Evolutionary conservation across 2,888 invertebrate genomes (phyloP), one percentile per base, ranked within the genome.

Genomic region (Bembecia ichneumoniformis): DNA sequence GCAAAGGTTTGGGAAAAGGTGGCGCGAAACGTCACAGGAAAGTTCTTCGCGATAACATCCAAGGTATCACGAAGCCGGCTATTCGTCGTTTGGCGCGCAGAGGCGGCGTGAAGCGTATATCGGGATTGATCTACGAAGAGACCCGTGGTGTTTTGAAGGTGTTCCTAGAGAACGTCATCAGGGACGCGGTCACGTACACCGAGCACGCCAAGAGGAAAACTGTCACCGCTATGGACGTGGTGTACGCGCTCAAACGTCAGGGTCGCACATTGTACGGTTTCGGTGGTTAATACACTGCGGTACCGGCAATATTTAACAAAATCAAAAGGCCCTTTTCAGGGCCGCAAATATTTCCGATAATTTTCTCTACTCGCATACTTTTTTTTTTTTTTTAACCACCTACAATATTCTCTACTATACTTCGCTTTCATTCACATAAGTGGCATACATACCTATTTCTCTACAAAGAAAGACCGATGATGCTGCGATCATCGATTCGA

Each of bases 131-230:
- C 54, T 94, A 94, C 71, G 94, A 95, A 72, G 94, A 94, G 73
- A 94, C 93, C 11, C 89, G 94, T 43, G 93, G 93, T 40, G 93
- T 94, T 0, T 70, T 94, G 20, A 94, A 94, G 68, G 91, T 94
- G 0, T 96, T 96, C 71, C 87, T 96, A 52, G 94, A 94, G 71
- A 94, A 94, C 70, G 94, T 95, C 0, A 94, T 95, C 60, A 89
- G 93, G 44, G 94, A 94, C 68, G 94, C 94, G 11, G 94, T 94
- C 48, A 94, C 94, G 3, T 95, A 94, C 77, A 95, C 94, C 0
- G 94, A 95, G 68, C 94, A 96, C 69, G 95, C 95, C 35, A 96
- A 95, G 78, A 88, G 95, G 60, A 96, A 96, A 83, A 96, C 95
- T 1, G 95, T 95, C 45, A 95, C 94, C 0, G 94, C 94, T 13